phyloP scores from a whole-genome alignment of 2,113 vertebrate genomes.

The Lontra canadensis region DNA sequence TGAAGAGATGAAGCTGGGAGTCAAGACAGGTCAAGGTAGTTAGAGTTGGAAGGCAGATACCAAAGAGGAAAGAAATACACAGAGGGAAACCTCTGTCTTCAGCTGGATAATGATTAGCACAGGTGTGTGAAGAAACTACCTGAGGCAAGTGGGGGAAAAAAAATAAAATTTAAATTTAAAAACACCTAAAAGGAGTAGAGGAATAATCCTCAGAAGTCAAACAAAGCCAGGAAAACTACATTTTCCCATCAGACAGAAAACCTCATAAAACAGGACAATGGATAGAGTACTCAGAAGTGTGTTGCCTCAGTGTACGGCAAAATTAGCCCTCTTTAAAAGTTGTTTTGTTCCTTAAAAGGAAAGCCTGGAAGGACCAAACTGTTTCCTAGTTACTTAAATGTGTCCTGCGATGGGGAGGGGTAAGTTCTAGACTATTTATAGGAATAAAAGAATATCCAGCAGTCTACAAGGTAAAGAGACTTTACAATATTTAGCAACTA shows the following conservation, averaged over 20 bases:
- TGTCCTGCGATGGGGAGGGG: too few relatives aligned
- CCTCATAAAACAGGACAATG: background rate
- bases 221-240: background rate
- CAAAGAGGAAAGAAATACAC: background rate
- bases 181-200: background rate
- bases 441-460: background rate
- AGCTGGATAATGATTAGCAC: background rate
- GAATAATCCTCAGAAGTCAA: background rate
- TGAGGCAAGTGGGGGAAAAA: background rate
- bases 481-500: background rate
- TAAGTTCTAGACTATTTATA: background rate
- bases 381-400: background rate
- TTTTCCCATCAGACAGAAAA: background rate
- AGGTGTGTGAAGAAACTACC: background rate
- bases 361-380: background rate
- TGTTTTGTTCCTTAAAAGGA: background rate
- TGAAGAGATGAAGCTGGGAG: background rate
- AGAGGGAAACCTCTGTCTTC: background rate
- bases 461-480: conserved; percentile 25
- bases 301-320: background rate
- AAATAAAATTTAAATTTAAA: background rate
- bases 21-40: background rate
- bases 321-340: conserved; percentile 3
- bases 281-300: background rate
- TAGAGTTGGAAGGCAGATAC: background rate